Base-by-base conservation (phyloP, 1,140 invertebrate genomes). In the Papilio dardanus region DNA sequence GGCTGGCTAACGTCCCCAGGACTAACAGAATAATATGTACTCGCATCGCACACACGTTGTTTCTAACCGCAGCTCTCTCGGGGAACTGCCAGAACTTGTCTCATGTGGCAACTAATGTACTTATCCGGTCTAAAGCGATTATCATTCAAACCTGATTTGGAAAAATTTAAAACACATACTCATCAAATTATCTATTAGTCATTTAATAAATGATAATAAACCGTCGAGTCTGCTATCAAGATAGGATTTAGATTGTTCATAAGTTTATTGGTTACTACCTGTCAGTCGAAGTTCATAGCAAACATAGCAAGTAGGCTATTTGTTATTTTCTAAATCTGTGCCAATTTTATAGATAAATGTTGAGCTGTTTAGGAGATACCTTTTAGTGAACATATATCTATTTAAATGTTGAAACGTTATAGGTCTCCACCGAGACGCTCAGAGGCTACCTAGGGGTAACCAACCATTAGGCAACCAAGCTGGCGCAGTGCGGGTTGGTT, bases 31-130 rank as follows among this genome's bases (percentile, higher is more conserved):
- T 30, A 33, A 79, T 33, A 30, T 80, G 62, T 69, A 66, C 30
- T 67, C 86, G 84, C 87, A 87, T 88, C 50, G 79, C 77, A 68
- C 74, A 66, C 79, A 79, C 16, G 62, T n/a, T n/a, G n/a, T 78
- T 75, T 74, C 74, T 28, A 19, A 12, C 21, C 7, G 21, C 24
- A 58, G 21, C 0, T 14, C 7, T 58, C 8, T 21, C 19, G 2
- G 12, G 12, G 10, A 24, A 24, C 50, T 58, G 50, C 7, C 21
- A 10, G 21, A 24, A 24, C 21, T 58, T 24, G 7, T 24, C 21
- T 58, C 21, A 58, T 58, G 21, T 28, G 21, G 19, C 24, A 6
- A 42, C 16, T 37, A 37, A 16, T n/a, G 14, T 42, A 42, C 40
- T 14, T 42, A 14, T 42, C n/a, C 14, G 6, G 0, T 5, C 2